Evolutionary conservation across 2,888 invertebrate genomes (phyloP), one percentile per base, ranked within the genome.

Genomic region (Drosophila crucigera): DNA sequence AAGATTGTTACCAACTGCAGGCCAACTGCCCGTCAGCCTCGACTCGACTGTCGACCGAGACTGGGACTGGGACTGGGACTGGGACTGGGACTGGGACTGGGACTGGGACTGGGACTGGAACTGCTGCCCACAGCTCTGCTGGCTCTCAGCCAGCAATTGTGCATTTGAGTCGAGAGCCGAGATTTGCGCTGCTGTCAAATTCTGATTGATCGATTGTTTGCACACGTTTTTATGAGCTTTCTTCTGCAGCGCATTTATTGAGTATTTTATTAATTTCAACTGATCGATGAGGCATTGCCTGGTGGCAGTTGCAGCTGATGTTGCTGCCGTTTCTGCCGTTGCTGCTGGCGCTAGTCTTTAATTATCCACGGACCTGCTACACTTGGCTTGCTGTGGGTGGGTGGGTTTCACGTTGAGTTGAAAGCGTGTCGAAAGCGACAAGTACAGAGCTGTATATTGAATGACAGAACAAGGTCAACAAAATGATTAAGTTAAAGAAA

Each of bases 181-280:
- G 76, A 71, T 76, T 78, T 74, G 80, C 77, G 66, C 58, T 66
- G 75, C 82, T 86, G 84, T 86, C 90, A 90, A 90, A 88, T 76
- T 59, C 60, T 90, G 90, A 90, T 90, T 89, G 88, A 89, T 89
- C 89, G 88, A 89, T 88, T 90, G 88, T 89, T 90, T 90, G 89
- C 90, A 86, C 90, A 86, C 90, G 76, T 89, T 84, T 90, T 90
- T 84, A 74, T 90, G 90, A 89, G 80, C 82, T 78, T 83, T 80
- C 83, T 73, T 80, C 78, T 82, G 71, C 73, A 75, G 81, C 80
- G 78, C 76, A 89, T 90, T 88, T 89, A 88, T 88, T 87, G 90
- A 88, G 90, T 86, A 81, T 86, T 86, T 90, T 84, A 90, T 89
- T 89, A 89, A 89, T 89, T 89, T 89, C 66, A 86, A 84, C 90